Percentiles rank a stretch among this genome's conserved stretches.
phyloP scores from a whole-genome alignment of 2,888 invertebrate genomes.

The Keiferia lycopersicella region DNA sequence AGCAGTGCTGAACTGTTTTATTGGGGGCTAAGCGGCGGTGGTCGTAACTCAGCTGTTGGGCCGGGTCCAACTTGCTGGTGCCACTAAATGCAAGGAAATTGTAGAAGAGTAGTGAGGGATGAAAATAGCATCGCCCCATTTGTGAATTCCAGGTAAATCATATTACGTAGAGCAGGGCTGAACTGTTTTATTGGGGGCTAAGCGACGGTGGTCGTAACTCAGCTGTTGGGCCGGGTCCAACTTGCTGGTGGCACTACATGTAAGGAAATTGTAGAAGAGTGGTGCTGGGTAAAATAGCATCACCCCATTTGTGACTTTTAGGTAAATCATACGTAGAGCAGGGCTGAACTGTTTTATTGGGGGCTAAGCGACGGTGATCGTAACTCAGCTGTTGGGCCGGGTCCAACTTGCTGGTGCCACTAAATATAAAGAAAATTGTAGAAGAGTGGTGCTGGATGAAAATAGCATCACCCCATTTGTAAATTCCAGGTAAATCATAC shows the following conservation, averaged over 20 bases:
- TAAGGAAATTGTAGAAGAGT: too few relatives aligned
- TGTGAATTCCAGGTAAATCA: slow-evolving; percentile 22
- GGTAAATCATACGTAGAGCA: slow-evolving; percentile 36
- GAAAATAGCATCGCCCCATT: too few relatives aligned
- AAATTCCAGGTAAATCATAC: slow-evolving; percentile 16
- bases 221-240: slow-evolving; percentile 32
- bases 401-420: slow-evolving; percentile 44
- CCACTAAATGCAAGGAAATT: neutral
- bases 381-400: slow-evolving; percentile 55
- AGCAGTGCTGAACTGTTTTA: slow-evolving; percentile 55
- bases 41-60: slow-evolving; percentile 56
- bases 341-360: slow-evolving; percentile 56
- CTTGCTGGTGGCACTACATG: too few relatives aligned
- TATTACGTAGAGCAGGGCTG: slow-evolving; percentile 44
- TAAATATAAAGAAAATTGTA: neutral
- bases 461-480: neutral
- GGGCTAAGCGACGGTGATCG: slow-evolving; percentile 39
- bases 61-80: slow-evolving; percentile 44
- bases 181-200: slow-evolving; percentile 53
- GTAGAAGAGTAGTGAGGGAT: neutral
- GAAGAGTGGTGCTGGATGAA: neutral
- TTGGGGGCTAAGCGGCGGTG: slow-evolving; percentile 40
- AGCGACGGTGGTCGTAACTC: slow-evolving; percentile 47
- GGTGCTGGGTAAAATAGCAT: too few relatives aligned
- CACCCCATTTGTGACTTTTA: neutral